Evolutionary conservation across 2,888 invertebrate species (phyloP).

Genomic region (Ormyrus labotus): DNA sequence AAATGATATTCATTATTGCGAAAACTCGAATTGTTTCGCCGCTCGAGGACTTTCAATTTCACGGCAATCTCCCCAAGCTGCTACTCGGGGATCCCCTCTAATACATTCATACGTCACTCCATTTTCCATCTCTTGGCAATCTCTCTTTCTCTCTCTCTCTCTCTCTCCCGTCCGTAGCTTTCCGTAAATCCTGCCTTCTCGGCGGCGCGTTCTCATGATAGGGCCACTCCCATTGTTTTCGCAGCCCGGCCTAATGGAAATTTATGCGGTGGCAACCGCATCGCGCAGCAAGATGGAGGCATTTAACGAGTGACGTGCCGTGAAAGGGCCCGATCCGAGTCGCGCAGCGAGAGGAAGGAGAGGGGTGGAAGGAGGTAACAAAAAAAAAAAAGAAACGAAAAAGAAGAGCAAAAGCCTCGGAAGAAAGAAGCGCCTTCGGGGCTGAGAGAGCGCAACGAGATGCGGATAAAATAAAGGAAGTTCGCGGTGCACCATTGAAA

Average conservation of each 20-base stretch:
- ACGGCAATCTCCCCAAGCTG: conserved; percentile 44
- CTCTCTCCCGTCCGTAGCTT: conserved; percentile 23
- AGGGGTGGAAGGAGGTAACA: too few species aligned
- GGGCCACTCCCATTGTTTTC: conserved; percentile 64
- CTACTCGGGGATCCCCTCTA: conserved; percentile 36
- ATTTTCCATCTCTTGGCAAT: conserved; percentile 56
- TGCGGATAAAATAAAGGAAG: conserved; percentile 28
- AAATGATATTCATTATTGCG: conserved; percentile 55
- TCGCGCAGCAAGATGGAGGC: conserved; percentile 60
- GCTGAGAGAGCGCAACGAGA: neutral
- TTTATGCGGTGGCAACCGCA: conserved; percentile 63
- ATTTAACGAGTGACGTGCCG: conserved; percentile 62
- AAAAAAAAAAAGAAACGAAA: too few species aligned
- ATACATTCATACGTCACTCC: conserved; percentile 58
- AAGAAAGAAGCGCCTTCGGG: neutral
- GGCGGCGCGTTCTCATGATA: conserved; percentile 54
- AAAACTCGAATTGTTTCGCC: conserved; percentile 54
- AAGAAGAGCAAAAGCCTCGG: too few species aligned
- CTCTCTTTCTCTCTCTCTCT: conserved; percentile 32
- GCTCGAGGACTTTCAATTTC: conserved; percentile 53
- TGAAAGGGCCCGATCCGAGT: conserved; percentile 52
- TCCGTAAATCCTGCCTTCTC: conserved; percentile 53
- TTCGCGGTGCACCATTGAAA: neutral
- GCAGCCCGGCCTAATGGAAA: conserved; percentile 62
- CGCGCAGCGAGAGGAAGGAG: neutral